A percentile compares a stretch with the other conserved stretches of the same genome.
These are phyloP conservation scores for Carassius auratus DNA, from an alignment of 2,113 vertebrate species.

Conservation along the genomic window DNA sequence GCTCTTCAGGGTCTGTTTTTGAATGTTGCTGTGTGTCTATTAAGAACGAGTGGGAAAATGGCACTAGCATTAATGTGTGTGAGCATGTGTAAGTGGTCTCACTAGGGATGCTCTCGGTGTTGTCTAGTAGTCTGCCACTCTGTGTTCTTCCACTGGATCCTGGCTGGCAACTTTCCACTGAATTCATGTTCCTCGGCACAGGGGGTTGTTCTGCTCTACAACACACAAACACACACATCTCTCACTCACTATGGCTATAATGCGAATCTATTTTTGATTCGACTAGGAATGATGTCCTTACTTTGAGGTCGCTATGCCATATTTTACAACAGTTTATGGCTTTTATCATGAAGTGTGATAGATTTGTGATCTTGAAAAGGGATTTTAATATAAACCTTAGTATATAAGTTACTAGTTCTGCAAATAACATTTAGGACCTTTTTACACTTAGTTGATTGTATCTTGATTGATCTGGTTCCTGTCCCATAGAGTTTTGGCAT, in stretches of 20 bases:
- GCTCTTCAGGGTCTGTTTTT: background rate
- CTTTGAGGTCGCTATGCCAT: background rate
- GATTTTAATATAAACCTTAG: background rate
- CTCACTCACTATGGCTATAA: background rate
- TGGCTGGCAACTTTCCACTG: slow-evolving; percentile 14
- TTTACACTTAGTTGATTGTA: slow-evolving; percentile 25
- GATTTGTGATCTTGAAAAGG: background rate
- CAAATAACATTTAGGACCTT: slow-evolving; percentile 26
- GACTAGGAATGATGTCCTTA: background rate
- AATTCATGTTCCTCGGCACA: slow-evolving; percentile 36
- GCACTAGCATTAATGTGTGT: background rate
- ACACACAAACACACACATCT: background rate
- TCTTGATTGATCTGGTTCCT: background rate
- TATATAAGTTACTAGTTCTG: background rate
- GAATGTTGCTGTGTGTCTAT: background rate
- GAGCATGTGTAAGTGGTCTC: slow-evolving; percentile 14
- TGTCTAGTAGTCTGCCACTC: slow-evolving; percentile 38
- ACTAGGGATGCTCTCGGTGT: slow-evolving; percentile 8
- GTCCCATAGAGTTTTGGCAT: background rate
- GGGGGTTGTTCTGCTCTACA: background rate
- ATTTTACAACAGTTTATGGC: background rate
- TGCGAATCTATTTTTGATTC: background rate
- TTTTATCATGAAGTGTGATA: background rate
- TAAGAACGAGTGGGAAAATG: slow-evolving; percentile 2
- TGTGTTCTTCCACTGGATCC: slow-evolving; percentile 28